Evolutionary conservation across 64 coral and sea anemone genomes (phyloP).

Genomic region (Actinia tenebrosa): DNA sequence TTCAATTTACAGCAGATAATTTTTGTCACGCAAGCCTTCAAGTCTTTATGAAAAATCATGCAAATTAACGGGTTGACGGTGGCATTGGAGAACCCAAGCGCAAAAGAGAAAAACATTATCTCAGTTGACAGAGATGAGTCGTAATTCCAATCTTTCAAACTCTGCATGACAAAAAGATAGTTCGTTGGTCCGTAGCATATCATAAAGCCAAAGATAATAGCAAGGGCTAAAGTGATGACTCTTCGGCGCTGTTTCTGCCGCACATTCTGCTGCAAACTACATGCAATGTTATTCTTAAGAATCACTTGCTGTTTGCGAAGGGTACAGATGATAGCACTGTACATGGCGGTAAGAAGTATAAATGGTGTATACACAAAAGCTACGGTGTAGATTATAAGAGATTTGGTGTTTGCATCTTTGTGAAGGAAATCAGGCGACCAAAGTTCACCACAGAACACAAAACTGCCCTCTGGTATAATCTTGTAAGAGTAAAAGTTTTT

Average conservation of each 20-base stretch:
- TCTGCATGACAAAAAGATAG: background rate
- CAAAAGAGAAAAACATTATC: background rate
- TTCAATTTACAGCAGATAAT: background rate
- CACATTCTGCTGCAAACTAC: background rate
- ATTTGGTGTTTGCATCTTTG: background rate
- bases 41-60: background rate
- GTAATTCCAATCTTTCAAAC: background rate
- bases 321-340: background rate
- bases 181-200: slow-evolving; percentile 3
- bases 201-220: background rate
- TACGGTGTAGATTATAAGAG: background rate
- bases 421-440: background rate
- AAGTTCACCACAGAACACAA: background rate
- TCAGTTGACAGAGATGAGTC: background rate
- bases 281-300: background rate
- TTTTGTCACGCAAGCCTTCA: background rate
- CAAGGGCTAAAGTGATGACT: background rate
- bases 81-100: background rate
- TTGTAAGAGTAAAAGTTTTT: slow-evolving; percentile 10
- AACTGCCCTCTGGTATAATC: background rate
- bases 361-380: background rate
- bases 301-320: background rate
- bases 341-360: background rate
- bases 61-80: slow-evolving; percentile 6
- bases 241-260: slow-evolving; percentile 1